Base-by-base conservation (phyloP, 2,888 invertebrate species). In the Andricus quercusramuli region DNA sequence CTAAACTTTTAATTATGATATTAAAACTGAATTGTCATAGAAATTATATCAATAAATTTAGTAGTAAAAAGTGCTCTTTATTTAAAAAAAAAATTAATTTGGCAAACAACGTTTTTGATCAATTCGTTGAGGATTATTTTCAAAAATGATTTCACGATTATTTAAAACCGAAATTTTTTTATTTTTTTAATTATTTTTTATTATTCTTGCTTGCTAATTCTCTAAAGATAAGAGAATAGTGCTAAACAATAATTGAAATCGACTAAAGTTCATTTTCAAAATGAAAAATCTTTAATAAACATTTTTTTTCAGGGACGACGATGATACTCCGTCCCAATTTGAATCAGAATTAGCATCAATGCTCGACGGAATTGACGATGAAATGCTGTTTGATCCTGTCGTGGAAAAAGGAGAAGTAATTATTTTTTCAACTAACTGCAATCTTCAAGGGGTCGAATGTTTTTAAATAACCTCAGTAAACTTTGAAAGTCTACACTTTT, bases 291-390 rank as follows among this genome's bases (percentile, higher is more conserved):
- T 51, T 41, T 41, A 64, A 64, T 65, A 6, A 37, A 29, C 77
- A 56, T 67, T 80, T 80, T 51, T 51, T 82, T 80, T 70, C 29
- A 86, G 86, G 32, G 86, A 91, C 65, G 94, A 96, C 59, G 96
- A 96, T 67, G 95, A 96, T 47, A 94, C 94, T 84, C 93, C 94
- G 56, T 93, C 93, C 82, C 94, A 93, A 83, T 96, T 97, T 92
- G 96, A 96, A 92, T 95, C 95, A 9, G 96, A 96, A 88, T 93
- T 97, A 85, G 96, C 96, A 74, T 93, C 93, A 83, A 95, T 96
- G 95, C 95, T 96, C 83, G 93, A 93, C n/a, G 92, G 93, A 81
- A 79, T 83, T 76, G 95, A 95, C 79, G 91, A 94, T 77, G 92
- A 94, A 86, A 93, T 93, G 82, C 17, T 25, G 13, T 93, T 93